Evolutionary conservation across 2,113 vertebrate genomes (phyloP), one percentile per base, ranked within the genome.

Genomic region (Elgaria multicarinata): DNA sequence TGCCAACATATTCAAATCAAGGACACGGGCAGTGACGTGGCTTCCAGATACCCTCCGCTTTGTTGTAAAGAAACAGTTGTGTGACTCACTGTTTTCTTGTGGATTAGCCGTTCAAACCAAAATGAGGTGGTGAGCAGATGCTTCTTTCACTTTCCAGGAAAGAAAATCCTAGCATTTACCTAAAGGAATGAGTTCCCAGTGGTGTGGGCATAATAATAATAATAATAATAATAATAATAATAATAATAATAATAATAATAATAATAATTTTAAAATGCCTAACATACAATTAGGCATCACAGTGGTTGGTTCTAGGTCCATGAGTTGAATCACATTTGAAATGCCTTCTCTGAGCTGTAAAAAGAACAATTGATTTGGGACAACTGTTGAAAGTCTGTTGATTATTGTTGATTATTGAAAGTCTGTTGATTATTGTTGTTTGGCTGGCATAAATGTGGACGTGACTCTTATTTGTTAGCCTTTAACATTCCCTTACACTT

Each of bases 1-100:
- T 93, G 91, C 94, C 76, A 67, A 92, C 94, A 82, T 95, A 89
- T 94, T 93, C 93, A 91, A 86, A 95, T 94, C 94, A 95, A 96
- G 95, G 95, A 90, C 93, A 46, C 89, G 93, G 93, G 90, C 93
- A 93, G 64, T 84, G 88, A 76, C n/a, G 24, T 7, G 44, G 28
- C 18, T 91, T 92, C 89, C 75, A 92, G 90, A 89, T 77, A 8
- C 20, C 77, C 91, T 87, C 22, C 9, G 39, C 24, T 76, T 18
- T 6, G 13, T 14, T 75, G 55, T 53, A 74, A 50, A 46, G 36
- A 33, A 64, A 85, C 46, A 7, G 0, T 90, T 71, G 0, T 1
- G 55, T 50, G 85, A n/a, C 88, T 88, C 50, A 53, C 85, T 86
- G 50, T 33, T 36, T 80, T 74, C 44, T 75, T 92, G 77, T 75